Conservation (phyloP, 2,113 vertebrate species). For the Neodontobutis hainanensis region DNA sequence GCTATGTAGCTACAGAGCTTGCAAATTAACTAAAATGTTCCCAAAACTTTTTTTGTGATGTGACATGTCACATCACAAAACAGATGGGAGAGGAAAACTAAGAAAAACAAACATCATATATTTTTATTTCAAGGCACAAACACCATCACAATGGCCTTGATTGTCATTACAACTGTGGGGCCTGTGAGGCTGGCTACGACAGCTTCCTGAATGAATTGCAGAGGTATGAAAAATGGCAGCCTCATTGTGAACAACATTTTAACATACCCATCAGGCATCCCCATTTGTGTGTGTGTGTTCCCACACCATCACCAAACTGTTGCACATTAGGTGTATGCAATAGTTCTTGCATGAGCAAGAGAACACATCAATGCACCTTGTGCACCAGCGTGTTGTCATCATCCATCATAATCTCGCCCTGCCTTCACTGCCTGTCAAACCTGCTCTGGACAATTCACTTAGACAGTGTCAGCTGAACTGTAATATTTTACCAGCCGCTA, state of each 20-base stretch:
- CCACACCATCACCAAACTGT: constrained; percentile 26
- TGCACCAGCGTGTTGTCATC: constrained; percentile 68
- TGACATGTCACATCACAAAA: background rate
- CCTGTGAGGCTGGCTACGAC: constrained; percentile 15
- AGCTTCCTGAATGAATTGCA: constrained; percentile 43
- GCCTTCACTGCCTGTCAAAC: constrained; percentile 74
- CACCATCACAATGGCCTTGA: constrained; percentile 5
- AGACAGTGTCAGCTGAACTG: constrained; percentile 72
- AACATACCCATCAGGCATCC: constrained; percentile 66
- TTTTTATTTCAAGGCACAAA: constrained; percentile 10
- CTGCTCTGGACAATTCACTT: constrained; percentile 75
- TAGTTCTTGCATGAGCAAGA: constrained; percentile 67
- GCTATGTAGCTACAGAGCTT: background rate
- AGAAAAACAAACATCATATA: constrained; percentile 14
- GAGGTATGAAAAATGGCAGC: constrained; percentile 61
- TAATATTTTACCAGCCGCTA: constrained; percentile 71
- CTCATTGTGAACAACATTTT: constrained; percentile 59
- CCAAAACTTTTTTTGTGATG: background rate
- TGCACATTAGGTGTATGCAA: constrained; percentile 58
- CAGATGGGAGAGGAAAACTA: constrained; percentile 35
- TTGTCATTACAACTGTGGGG: constrained; percentile 14
- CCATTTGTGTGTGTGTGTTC: constrained; percentile 12
- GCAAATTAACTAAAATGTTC: background rate
- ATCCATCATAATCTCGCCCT: constrained; percentile 74
- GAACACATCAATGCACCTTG: constrained; percentile 65